A percentile compares a stretch with the other conserved stretches of the same genome.
Evolutionary conservation across 1,140 invertebrate genomes (phyloP).

Genomic region (Pseudomyrmex gracilis): DNA sequence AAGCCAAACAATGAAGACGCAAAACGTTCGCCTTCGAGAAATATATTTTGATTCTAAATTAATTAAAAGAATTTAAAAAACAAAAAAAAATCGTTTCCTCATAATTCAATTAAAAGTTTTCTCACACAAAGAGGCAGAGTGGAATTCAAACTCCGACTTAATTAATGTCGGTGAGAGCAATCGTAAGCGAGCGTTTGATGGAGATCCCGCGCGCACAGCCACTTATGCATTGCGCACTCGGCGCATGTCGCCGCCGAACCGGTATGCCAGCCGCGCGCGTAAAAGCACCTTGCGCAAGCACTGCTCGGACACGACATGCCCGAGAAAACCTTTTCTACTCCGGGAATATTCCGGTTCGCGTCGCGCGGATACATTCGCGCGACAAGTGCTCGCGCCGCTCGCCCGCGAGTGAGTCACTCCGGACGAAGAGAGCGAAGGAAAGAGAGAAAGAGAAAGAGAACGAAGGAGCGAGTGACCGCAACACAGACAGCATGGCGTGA

Average conservation of each 20-base stretch:
- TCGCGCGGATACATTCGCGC: slow-evolving; percentile 52
- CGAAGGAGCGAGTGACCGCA: background rate
- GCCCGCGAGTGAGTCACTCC: slow-evolving; percentile 66
- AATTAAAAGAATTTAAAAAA: too few species aligned
- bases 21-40: background rate
- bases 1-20: background rate
- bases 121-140: background rate
- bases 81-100: too few species aligned
- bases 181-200: slow-evolving; percentile 19
- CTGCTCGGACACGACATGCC: slow-evolving; percentile 41
- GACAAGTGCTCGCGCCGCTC: slow-evolving; percentile 70
- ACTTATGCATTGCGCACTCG: background rate
- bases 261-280: slow-evolving; percentile 53
- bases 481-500: background rate
- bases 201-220: slow-evolving; percentile 18
- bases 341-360: slow-evolving; percentile 52
- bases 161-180: background rate
- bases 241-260: slow-evolving; percentile 41
- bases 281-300: slow-evolving; percentile 70
- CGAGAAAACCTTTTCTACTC: slow-evolving; percentile 52
- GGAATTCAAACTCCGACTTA: slow-evolving; percentile 12
- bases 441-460: background rate
- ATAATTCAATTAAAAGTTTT: too few species aligned
- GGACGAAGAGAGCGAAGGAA: slow-evolving; percentile 39
- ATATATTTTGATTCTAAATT: too few species aligned